Conservation (phyloP, 2,113 vertebrate genomes). For the Dasyornis broadbenti region DNA sequence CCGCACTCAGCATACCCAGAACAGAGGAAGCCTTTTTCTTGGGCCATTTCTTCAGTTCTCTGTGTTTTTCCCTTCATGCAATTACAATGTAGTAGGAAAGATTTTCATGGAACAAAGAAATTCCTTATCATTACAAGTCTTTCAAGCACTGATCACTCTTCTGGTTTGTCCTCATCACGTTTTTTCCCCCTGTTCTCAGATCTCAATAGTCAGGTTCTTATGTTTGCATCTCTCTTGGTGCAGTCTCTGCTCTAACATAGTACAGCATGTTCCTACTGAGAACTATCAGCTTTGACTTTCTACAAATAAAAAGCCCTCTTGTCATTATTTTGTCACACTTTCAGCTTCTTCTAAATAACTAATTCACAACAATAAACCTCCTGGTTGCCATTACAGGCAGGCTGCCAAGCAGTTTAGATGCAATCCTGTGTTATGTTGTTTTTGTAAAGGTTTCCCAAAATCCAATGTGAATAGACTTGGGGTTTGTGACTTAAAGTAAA, state of each 20-base stretch:
- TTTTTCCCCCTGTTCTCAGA: neutral
- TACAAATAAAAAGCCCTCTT: neutral
- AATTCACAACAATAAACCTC: conserved; percentile 45
- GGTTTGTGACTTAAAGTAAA: conserved; percentile 37
- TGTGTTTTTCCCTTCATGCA: neutral
- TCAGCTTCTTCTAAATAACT: conserved; percentile 42
- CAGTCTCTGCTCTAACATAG: neutral
- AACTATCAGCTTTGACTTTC: neutral
- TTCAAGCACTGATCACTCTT: neutral
- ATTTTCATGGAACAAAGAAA: neutral
- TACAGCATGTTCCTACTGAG: neutral
- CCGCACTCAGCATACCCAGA: neutral
- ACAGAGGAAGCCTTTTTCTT: neutral
- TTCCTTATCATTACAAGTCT: neutral
- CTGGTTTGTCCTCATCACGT: neutral
- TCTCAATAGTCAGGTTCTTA: neutral
- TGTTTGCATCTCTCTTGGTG: neutral
- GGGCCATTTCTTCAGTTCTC: neutral
- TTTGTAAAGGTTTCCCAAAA: conserved; percentile 37
- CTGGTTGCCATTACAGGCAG: conserved; percentile 37
- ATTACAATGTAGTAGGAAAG: neutral
- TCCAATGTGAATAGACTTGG: neutral
- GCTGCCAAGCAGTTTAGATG: conserved; percentile 36
- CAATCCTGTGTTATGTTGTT: conserved; percentile 32
- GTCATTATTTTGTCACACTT: conserved; percentile 47